A percentile compares a stretch with the other conserved stretches of the same genome.
Evolutionary conservation across 2,113 vertebrate species (phyloP).

Genomic region (Porphyrio hochstetteri): DNA sequence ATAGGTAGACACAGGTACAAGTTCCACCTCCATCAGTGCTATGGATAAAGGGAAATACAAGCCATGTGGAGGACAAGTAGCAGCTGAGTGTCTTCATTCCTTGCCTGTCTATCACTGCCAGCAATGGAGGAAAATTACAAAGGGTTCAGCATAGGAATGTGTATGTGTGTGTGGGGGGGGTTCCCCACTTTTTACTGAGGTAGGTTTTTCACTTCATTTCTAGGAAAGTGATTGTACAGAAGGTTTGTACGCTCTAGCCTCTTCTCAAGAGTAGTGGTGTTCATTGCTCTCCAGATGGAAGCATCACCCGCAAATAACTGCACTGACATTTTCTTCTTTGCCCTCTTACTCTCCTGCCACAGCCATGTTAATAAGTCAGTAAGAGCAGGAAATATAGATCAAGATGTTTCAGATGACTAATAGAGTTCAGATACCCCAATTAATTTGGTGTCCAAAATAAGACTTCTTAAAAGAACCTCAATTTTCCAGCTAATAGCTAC

Average conservation of each 20-base stretch:
- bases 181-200: neutral
- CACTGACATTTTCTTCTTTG: constrained; percentile 4
- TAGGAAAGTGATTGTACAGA: neutral
- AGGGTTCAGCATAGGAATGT: neutral
- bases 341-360: neutral
- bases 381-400: neutral
- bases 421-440: constrained; percentile 43
- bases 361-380: neutral
- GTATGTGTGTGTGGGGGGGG: too few species aligned
- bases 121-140: neutral
- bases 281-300: neutral
- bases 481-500: neutral
- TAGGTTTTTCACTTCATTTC: neutral
- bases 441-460: neutral
- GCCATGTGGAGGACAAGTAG: neutral
- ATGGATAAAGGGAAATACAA: neutral
- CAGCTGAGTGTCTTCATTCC: neutral
- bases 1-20: neutral
- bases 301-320: neutral
- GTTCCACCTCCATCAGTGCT: neutral
- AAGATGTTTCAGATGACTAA: constrained; percentile 22
- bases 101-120: neutral
- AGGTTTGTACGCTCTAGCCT: neutral
- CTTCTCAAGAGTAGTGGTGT: neutral
- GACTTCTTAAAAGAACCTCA: neutral